Evolutionary conservation across 53 echinoderm and acorn worm species (phyloP), one percentile per base, ranked within the genome.

Genomic region (Mesocentrotus franciscanus): DNA sequence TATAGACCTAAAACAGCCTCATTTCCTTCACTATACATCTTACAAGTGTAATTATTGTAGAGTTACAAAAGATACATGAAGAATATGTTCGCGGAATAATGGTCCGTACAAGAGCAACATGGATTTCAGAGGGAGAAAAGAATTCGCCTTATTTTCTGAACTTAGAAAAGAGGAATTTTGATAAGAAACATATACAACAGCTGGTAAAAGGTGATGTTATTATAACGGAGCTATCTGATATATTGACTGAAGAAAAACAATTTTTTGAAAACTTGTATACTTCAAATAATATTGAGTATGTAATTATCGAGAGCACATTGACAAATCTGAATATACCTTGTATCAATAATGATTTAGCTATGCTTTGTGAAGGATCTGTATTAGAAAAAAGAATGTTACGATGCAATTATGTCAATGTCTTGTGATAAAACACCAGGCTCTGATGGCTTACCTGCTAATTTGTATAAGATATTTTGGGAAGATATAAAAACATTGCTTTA

Each of bases 391-490:
- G 35, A 30, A 56, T 64, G 29, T 92, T 60, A 49, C 71, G 16
- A 68, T 27, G 71, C 39, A 34, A 35, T 61, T 32, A 94, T 49
- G 17, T 35, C 71, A 26, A 87, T 57, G 58, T 0, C 78, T 39
- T 58, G 42, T 55, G 64, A 62, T 33, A 95, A 95, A 89, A 60
- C 85, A 18, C 95, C 95, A 56, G 85, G 95, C 24, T 56, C 57
- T 13, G 95, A 94, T 94, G 95, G 95, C 12, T 2, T 85, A 39
- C 85, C 95, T 27, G 58, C 39, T 94, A 60, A 94, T 15, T 58
- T 93, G 72, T 93, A 93, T 56, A 72, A 49, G 24, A 35, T 62
- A 17, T 93, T 93, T 56, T 93, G 59, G 34, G 76, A 79, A 79
- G 34, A 79, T 79, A 79, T 8, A 39, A 79, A 79, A 79, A 0